These are phyloP conservation scores for Mechanitis mazaeus DNA, from an alignment of 2,888 invertebrate species.

Conservation along the genomic window DNA sequence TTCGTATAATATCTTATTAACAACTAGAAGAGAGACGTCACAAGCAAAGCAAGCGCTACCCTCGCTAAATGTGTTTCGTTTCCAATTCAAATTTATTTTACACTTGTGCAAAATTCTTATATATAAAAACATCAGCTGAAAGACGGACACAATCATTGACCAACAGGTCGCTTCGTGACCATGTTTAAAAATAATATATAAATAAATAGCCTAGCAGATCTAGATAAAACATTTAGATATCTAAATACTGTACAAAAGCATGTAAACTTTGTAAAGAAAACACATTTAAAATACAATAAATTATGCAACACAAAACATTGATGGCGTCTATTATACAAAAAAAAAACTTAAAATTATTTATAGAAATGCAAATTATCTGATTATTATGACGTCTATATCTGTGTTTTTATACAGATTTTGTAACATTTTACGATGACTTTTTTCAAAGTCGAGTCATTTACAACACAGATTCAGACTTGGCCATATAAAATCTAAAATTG, in stretches of 20 bases:
- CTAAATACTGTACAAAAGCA: constrained; percentile 54
- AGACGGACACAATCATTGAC: constrained; percentile 17
- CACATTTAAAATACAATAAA: constrained; percentile 65
- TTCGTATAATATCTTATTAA: constrained; percentile 67
- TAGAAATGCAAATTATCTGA: constrained; percentile 39
- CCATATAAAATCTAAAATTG: constrained; percentile 23
- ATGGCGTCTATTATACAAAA: constrained; percentile 39
- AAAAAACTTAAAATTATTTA: constrained; percentile 39
- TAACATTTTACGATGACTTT: not conserved
- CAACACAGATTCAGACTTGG: constrained; percentile 16
- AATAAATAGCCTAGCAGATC: constrained; percentile 69
- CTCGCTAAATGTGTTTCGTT: constrained; percentile 23
- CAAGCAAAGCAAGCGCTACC: constrained; percentile 41
- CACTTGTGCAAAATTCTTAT: constrained; percentile 30
- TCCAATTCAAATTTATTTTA: constrained; percentile 22
- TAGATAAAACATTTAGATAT: constrained; percentile 33
- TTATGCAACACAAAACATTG: constrained; percentile 66
- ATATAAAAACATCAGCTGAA: constrained; percentile 22
- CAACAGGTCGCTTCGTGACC: constrained; percentile 25
- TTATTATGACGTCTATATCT: constrained; percentile 15
- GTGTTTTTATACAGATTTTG: constrained; percentile 2
- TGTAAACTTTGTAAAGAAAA: constrained; percentile 59
- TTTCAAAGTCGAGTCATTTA: not conserved
- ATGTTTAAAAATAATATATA: constrained; percentile 28
- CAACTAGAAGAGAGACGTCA: constrained; percentile 61